Conservation (phyloP, 2,888 invertebrate genomes). For the Tipula lateralis region DNA sequence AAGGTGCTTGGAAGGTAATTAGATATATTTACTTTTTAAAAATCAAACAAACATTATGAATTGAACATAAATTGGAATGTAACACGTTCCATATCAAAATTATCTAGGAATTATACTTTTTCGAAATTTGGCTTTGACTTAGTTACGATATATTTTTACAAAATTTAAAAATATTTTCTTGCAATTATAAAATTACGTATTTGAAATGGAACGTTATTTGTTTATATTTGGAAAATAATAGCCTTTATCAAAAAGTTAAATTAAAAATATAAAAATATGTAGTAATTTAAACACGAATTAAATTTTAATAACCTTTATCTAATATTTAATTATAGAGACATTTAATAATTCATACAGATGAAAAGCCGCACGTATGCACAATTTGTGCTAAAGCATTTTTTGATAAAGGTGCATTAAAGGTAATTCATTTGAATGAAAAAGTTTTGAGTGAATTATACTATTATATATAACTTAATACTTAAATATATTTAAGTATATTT, state of each 20-base stretch:
- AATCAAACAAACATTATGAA: not conserved
- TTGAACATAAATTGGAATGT: not conserved
- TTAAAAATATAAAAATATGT: not conserved
- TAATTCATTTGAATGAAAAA: conserved; percentile 19
- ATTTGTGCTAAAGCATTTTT: conserved; percentile 16
- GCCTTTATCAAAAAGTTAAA: conserved; percentile 9
- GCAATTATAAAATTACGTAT: not conserved
- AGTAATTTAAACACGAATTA: not conserved
- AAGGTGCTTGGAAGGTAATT: conserved; percentile 6
- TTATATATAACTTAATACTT: not conserved
- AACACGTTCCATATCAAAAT: not conserved
- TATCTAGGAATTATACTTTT: not conserved
- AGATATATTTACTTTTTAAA: not conserved
- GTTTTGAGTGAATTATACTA: conserved; percentile 24
- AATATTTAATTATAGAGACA: conserved; percentile 4
- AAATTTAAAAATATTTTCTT: not conserved
- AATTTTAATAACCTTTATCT: not conserved
- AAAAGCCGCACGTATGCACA: conserved; percentile 2
- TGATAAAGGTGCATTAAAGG: conserved; percentile 24
- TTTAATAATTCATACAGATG: conserved; percentile 24
- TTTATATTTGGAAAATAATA: not conserved
- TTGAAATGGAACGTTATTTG: conserved; percentile 1
- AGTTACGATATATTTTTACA: not conserved
- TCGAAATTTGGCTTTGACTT: not conserved
- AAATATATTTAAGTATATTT: not conserved